phyloP scores from a whole-genome alignment of 2,888 invertebrate species.

The Parthenolecanium corni region DNA sequence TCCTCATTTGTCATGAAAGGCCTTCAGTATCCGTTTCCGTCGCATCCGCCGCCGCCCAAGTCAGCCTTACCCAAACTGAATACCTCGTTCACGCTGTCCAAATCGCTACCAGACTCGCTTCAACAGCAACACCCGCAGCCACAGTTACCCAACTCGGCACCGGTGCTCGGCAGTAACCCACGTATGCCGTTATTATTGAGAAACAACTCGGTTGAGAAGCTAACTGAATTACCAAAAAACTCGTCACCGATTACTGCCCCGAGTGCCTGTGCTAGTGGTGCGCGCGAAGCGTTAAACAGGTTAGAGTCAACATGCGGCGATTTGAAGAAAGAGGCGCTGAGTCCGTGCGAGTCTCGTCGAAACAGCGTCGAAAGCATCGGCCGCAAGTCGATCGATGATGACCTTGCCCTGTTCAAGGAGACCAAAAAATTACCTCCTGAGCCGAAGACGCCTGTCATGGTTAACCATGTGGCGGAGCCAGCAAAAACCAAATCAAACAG shows the following conservation, averaged over 20 bases:
- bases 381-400: conserved; percentile 12
- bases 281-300: conserved; percentile 13
- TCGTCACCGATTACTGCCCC: conserved; percentile 11
- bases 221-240: conserved; percentile 28
- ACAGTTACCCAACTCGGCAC: background rate
- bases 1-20: conserved; percentile 36
- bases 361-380: conserved; percentile 17
- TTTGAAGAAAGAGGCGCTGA: background rate
- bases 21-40: conserved; percentile 66
- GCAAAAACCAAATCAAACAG: background rate
- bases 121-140: background rate
- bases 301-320: background rate
- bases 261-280: background rate
- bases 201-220: conserved; percentile 28
- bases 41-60: conserved; percentile 50
- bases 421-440: background rate
- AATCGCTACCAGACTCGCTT: background rate
- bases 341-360: conserved; percentile 11
- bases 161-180: background rate
- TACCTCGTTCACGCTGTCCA: background rate
- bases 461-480: background rate
- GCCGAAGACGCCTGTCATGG: background rate
- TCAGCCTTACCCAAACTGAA: background rate
- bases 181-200: conserved; percentile 13
- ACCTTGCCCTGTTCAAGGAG: background rate